These are phyloP conservation scores for Euschistus heros DNA, from an alignment of 1,140 invertebrate species.

Conservation along the genomic window DNA sequence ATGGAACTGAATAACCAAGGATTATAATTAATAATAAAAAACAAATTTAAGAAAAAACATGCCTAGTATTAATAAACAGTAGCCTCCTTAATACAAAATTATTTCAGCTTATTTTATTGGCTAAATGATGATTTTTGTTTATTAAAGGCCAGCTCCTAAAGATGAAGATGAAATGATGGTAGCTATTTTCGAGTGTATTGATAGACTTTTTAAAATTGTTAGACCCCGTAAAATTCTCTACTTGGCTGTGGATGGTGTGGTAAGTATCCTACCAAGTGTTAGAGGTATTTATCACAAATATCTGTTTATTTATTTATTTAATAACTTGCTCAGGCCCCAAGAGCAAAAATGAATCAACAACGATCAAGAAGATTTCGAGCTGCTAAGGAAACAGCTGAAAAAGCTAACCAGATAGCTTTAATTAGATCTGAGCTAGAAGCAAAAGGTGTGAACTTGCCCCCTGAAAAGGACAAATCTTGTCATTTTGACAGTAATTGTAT, in stretches of 20 bases:
- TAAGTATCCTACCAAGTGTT: constrained; percentile 38
- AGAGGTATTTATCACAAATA: neutral
- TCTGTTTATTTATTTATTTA: constrained; percentile 20
- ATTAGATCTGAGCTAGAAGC: constrained; percentile 60
- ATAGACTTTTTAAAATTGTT: constrained; percentile 89
- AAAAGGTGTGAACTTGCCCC: constrained; percentile 74
- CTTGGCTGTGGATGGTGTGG: constrained; percentile 99
- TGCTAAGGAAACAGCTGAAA: constrained; percentile 89
- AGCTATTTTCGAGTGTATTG: constrained; percentile 98
- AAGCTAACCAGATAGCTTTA: constrained; percentile 70
- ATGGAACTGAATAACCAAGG: too few species aligned
- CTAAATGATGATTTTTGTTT: constrained; percentile 27
- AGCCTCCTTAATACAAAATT: neutral
- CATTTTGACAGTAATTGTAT: constrained; percentile 99
- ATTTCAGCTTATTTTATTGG: neutral
- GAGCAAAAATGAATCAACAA: constrained; percentile 99
- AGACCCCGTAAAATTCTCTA: constrained; percentile 90
- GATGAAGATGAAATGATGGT: constrained; percentile 99
- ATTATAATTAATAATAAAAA: too few species aligned
- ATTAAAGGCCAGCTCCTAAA: constrained; percentile 79
- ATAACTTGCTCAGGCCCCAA: constrained; percentile 57
- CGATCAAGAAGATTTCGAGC: constrained; percentile 91
- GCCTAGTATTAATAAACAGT: too few species aligned
- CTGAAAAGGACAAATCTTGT: constrained; percentile 78
- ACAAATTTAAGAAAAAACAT: too few species aligned